Evolutionary conservation across 2,888 invertebrate genomes (phyloP).

Genomic region (Gastracanthus pulcherrimus): DNA sequence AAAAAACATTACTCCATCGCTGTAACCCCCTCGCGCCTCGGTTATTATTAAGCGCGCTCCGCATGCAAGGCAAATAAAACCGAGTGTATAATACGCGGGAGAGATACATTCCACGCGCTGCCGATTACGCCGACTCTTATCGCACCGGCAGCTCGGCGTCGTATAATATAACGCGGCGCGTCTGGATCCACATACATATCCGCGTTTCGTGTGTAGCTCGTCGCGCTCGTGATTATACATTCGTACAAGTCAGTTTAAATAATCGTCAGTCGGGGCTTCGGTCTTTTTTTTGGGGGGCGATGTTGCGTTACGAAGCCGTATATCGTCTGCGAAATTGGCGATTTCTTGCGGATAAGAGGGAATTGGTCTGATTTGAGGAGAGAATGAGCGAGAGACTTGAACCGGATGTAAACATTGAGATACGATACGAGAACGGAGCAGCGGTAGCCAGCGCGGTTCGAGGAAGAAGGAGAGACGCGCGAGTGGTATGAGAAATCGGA

Average conservation of each 20-base stretch:
- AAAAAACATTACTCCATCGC: too few relatives aligned
- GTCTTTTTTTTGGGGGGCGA: neutral
- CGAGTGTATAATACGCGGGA: neutral
- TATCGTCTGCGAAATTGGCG: neutral
- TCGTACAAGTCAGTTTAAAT: neutral
- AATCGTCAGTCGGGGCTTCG: neutral
- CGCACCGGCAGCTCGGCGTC: neutral
- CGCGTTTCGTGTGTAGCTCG: neutral
- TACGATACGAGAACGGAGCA: neutral
- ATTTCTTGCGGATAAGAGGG: too few relatives aligned
- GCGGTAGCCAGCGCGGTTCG: neutral
- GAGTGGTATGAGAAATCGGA: too few relatives aligned
- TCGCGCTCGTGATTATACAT: neutral
- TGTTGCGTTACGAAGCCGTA: too few relatives aligned
- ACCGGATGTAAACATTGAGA: conserved; percentile 1
- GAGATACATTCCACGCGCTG: neutral
- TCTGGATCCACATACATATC: neutral
- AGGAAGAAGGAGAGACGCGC: too few relatives aligned
- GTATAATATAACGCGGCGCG: too few relatives aligned
- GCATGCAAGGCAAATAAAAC: neutral
- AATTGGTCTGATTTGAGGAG: neutral
- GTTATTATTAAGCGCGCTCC: neutral
- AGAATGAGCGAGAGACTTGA: neutral
- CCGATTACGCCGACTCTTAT: neutral
- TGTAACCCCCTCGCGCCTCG: too few relatives aligned